Conservation (phyloP, 2,797 vertebrate species). For the Anolis apletophallus region DNA sequence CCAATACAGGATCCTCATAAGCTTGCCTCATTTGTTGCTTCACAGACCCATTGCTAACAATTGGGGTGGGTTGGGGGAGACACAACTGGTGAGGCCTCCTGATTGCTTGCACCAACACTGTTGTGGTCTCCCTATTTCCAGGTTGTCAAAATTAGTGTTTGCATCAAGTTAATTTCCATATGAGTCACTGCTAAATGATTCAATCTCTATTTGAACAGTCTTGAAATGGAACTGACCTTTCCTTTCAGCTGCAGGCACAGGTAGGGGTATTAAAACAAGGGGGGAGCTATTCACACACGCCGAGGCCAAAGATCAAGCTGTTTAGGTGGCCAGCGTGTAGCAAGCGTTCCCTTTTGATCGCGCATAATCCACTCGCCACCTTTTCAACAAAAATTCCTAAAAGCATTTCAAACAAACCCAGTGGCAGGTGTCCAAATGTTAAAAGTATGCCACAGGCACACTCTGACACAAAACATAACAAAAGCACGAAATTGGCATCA, state of each 20-base stretch:
- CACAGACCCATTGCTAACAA: no score
- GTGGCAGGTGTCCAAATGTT: constrained; percentile 10
- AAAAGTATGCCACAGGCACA: background rate
- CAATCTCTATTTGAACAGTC: constrained; percentile 52
- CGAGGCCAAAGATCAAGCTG: constrained; percentile 47
- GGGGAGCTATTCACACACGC: constrained; percentile 40
- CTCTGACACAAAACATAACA: background rate
- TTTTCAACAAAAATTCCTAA: background rate
- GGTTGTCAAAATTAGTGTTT: constrained; percentile 60
- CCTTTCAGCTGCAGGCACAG: constrained; percentile 65
- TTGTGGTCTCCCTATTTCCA: constrained; percentile 29
- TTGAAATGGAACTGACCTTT: constrained; percentile 68
- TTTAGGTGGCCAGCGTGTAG: constrained; percentile 14
- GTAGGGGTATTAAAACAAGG: constrained; percentile 55
- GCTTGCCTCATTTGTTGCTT: no score
- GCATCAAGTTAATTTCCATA: constrained; percentile 65
- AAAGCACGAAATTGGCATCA: background rate
- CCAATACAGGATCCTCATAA: no score
- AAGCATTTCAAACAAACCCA: background rate
- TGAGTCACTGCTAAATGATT: constrained; percentile 70
- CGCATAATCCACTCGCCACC: background rate
- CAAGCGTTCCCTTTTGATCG: background rate
- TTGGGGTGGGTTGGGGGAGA: background rate
- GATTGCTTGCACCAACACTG: background rate
- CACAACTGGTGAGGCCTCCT: background rate